These are phyloP conservation scores for Natator depressus DNA, from an alignment of 2,113 vertebrate species.

Conservation along the genomic window DNA sequence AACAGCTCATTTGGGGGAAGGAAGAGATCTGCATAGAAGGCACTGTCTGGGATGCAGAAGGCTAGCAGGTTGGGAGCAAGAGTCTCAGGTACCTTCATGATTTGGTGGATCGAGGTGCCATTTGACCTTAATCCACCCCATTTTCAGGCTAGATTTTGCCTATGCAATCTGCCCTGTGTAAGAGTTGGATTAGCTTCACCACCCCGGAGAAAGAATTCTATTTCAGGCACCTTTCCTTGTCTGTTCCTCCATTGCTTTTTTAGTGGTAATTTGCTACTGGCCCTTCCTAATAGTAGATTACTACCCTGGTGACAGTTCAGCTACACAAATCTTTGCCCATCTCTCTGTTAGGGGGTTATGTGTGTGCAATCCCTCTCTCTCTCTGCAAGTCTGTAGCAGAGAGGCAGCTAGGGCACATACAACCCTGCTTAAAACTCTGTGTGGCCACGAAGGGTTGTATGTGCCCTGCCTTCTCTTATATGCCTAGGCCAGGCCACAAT, in stretches of 20 bases:
- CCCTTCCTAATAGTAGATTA: neutral
- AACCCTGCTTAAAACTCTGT: neutral
- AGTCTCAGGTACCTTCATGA: neutral
- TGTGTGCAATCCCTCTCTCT: neutral
- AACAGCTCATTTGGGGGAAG: neutral
- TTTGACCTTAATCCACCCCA: neutral
- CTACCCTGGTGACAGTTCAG: neutral
- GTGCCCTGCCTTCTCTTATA: neutral
- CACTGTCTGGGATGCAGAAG: neutral
- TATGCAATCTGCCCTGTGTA: neutral
- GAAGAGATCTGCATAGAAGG: neutral
- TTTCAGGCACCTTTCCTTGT: rapidly evolving
- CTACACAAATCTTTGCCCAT: neutral
- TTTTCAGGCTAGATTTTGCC: neutral
- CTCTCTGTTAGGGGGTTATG: neutral
- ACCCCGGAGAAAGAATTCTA: rapidly evolving
- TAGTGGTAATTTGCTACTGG: neutral
- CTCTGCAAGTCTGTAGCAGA: neutral
- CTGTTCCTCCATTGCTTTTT: neutral
- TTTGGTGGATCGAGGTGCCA: neutral
- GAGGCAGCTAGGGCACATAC: rapidly evolving
- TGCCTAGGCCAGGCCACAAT: neutral
- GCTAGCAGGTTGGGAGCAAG: neutral
- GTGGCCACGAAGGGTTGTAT: neutral
- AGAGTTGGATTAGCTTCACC: neutral